Evolutionary conservation across 1,140 invertebrate species (phyloP).

Genomic region (Conopomorpha cramerella): DNA sequence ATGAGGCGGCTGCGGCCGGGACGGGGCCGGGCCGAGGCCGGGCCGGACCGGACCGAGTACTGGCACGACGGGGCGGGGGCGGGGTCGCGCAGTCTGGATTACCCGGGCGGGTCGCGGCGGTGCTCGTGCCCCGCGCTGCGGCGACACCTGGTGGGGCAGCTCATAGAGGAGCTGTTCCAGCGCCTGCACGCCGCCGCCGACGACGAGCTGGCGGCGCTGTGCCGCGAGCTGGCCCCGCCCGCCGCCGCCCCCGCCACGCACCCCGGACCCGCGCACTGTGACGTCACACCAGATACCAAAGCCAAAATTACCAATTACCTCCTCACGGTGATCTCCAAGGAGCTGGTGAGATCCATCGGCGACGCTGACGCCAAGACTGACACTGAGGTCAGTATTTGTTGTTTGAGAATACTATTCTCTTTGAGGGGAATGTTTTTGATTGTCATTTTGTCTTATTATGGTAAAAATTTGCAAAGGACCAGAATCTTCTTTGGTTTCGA

Average conservation of each 20-base stretch:
- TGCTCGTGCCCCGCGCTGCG: constrained; percentile 48
- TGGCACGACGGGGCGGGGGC: constrained; percentile 44
- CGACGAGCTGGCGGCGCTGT: constrained; percentile 34
- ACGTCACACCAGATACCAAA: constrained; percentile 39
- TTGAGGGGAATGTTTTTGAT: too few species aligned
- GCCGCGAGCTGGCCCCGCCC: constrained; percentile 30
- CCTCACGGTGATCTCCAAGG: constrained; percentile 53
- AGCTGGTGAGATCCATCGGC: constrained; percentile 50
- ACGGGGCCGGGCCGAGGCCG: constrained; percentile 35
- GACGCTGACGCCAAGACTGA: constrained; percentile 53
- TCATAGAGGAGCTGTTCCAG: constrained; percentile 48
- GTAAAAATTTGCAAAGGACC: too few species aligned
- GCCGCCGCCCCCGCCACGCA: constrained; percentile 15
- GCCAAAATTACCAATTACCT: constrained; percentile 54
- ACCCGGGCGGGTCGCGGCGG: constrained; percentile 34
- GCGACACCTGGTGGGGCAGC: constrained; percentile 42
- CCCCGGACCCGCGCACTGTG: too few species aligned
- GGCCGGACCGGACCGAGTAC: constrained; percentile 44
- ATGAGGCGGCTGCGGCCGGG: constrained; percentile 41
- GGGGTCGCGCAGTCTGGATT: constrained; percentile 52
- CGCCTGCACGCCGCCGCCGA: constrained; percentile 41
- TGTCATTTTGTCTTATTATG: too few species aligned
- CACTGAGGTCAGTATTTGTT: constrained; percentile 41
- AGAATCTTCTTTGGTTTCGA: too few species aligned
- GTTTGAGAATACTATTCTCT: constrained; percentile 9